These are phyloP conservation scores for Acanthisitta chloris DNA, from an alignment of 2,113 vertebrate genomes.

Conservation along the genomic window DNA sequence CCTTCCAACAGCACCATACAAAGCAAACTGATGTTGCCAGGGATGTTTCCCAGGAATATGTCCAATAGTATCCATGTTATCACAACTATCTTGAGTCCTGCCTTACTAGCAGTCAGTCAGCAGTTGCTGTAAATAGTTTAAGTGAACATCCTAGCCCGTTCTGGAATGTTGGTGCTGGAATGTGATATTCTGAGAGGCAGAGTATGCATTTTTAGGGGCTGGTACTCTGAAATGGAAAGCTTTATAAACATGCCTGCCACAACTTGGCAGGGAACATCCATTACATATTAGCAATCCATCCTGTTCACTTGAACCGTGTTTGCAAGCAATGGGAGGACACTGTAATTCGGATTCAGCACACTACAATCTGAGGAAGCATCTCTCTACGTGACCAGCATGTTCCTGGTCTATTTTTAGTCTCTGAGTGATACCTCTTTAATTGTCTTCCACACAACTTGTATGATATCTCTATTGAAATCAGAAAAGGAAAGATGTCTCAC, in stretches of 20 bases:
- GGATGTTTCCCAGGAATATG: background rate
- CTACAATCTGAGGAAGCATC: background rate
- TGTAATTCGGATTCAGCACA: background rate
- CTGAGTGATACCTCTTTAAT: background rate
- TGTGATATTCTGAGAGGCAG: background rate
- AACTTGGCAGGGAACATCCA: background rate
- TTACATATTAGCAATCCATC: background rate
- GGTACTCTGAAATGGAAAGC: background rate
- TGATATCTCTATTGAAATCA: background rate
- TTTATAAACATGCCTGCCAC: background rate
- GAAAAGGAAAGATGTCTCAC: background rate
- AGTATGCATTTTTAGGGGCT: background rate
- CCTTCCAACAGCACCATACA: background rate
- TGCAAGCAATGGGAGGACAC: background rate
- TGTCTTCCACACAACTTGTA: background rate
- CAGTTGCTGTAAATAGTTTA: background rate
- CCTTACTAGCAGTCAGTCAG: background rate
- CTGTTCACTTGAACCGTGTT: background rate
- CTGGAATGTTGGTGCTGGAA: background rate
- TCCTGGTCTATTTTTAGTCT: background rate
- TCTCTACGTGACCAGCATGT: background rate
- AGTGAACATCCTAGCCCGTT: background rate
- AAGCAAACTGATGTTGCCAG: background rate
- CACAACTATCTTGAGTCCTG: background rate
- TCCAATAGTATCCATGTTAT: background rate